Conservation (phyloP, 2,113 vertebrate species). For the Colossoma macropomum region DNA sequence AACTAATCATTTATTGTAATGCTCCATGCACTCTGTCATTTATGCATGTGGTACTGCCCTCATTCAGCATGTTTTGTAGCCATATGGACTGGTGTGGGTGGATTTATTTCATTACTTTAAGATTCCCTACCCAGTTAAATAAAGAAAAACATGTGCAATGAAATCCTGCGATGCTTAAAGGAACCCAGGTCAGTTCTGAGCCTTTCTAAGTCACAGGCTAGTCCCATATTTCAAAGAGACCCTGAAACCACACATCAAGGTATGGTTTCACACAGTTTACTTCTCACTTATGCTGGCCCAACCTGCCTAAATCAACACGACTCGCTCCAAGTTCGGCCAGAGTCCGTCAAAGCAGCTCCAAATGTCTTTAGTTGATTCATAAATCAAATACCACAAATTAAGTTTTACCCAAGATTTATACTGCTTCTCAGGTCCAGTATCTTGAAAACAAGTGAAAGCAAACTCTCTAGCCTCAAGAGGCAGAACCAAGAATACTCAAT, state of each 20-base stretch:
- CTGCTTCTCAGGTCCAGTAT: background rate
- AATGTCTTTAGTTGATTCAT: slow-evolving; percentile 42
- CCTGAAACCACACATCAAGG: slow-evolving; percentile 50
- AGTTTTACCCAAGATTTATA: slow-evolving; percentile 50
- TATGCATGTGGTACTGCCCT: background rate
- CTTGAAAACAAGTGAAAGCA: background rate
- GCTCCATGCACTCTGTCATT: background rate
- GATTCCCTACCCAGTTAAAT: background rate
- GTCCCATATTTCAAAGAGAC: slow-evolving; percentile 37
- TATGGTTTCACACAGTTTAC: slow-evolving; percentile 50
- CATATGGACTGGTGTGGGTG: slow-evolving; percentile 5
- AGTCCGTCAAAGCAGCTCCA: slow-evolving; percentile 38
- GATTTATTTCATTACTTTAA: slow-evolving; percentile 31
- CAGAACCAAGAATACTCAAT: background rate
- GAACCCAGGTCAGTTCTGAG: slow-evolving; percentile 21
- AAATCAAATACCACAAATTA: slow-evolving; percentile 52
- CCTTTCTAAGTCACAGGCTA: slow-evolving; percentile 12
- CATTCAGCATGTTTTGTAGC: background rate
- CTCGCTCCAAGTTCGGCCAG: slow-evolving; percentile 44
- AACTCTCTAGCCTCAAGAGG: background rate
- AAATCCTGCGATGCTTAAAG: background rate
- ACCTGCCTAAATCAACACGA: slow-evolving; percentile 52
- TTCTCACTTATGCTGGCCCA: slow-evolving; percentile 13
- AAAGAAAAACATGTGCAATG: slow-evolving; percentile 17
- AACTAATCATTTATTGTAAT: background rate